A percentile compares a stretch with the other conserved stretches of the same genome.
phyloP scores from a whole-genome alignment of 2,113 vertebrate species.

The Phalacrocorax pelagicus region DNA sequence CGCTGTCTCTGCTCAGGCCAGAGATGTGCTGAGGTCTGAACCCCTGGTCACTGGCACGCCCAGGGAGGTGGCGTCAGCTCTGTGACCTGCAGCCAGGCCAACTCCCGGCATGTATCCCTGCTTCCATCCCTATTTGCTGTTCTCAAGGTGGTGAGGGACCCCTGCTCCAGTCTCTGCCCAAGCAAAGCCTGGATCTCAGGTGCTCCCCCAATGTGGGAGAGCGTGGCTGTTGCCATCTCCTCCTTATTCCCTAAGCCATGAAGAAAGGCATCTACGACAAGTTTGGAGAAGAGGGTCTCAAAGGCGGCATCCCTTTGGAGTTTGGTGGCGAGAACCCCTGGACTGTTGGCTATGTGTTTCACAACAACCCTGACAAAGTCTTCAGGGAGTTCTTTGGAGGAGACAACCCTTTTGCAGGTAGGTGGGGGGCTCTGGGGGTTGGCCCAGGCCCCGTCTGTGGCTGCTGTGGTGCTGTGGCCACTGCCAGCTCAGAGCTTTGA shows the following conservation, averaged over 20 bases:
- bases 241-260: conserved; percentile 68
- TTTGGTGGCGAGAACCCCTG: conserved; percentile 76
- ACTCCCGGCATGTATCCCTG: rapidly evolving
- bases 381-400: conserved; percentile 93
- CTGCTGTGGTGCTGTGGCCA: background rate
- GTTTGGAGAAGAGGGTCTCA: conserved; percentile 92
- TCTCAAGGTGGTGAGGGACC: rapidly evolving
- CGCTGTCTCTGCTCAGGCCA: no score
- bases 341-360: conserved; percentile 86
- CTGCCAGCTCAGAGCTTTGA: background rate
- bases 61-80: background rate
- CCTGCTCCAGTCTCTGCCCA: rapidly evolving
- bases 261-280: conserved; percentile 93
- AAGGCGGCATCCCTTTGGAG: conserved; percentile 86
- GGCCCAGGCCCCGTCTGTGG: rapidly evolving
- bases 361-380: conserved; percentile 86
- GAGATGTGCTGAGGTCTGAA: background rate
- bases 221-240: rapidly evolving
- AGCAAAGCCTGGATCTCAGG: background rate
- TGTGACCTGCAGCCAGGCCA: background rate
- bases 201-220: background rate
- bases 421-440: background rate
- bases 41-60: rapidly evolving
- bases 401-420: conserved; percentile 93
- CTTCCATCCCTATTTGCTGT: background rate